Evolutionary conservation across 2,888 invertebrate species (phyloP).

Genomic region (Xanthorhoe designata): DNA sequence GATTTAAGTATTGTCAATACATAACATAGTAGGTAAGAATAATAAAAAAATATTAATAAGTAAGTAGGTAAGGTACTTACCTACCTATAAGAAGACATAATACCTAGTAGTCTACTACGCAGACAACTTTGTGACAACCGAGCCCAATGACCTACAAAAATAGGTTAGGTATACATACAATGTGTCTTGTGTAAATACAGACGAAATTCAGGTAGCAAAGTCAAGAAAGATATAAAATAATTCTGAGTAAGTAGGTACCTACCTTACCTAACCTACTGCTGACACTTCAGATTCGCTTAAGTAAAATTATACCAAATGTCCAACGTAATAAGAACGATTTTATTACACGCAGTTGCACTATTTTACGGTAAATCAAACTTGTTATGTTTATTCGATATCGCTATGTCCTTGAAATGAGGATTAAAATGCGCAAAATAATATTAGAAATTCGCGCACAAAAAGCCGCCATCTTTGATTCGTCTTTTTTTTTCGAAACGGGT

Average conservation of each 20-base stretch:
- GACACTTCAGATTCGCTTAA: neutral
- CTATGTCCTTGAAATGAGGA: conserved; percentile 24
- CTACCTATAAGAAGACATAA: too few species aligned
- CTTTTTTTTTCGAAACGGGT: conserved; percentile 4
- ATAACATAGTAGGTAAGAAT: too few species aligned
- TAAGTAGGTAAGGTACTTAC: neutral
- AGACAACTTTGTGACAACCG: too few species aligned
- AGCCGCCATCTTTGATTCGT: conserved; percentile 32
- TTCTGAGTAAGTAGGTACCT: neutral
- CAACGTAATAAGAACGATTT: conserved; percentile 7
- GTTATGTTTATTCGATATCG: conserved; percentile 21
- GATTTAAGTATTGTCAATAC: too few species aligned
- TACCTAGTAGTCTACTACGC: too few species aligned
- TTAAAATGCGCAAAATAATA: conserved; percentile 39
- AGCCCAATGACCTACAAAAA: too few species aligned
- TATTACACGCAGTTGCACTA: neutral
- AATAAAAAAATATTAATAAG: too few species aligned
- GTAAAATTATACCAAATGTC: neutral
- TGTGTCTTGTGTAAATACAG: too few species aligned
- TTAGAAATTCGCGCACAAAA: conserved; percentile 35
- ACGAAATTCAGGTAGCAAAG: too few species aligned
- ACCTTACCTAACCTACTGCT: neutral
- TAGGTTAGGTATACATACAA: too few species aligned
- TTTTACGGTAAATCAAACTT: conserved; percentile 13
- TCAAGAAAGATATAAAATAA: neutral